Conservation (phyloP, 2,113 vertebrate genomes). For the Phocoena phocoena region DNA sequence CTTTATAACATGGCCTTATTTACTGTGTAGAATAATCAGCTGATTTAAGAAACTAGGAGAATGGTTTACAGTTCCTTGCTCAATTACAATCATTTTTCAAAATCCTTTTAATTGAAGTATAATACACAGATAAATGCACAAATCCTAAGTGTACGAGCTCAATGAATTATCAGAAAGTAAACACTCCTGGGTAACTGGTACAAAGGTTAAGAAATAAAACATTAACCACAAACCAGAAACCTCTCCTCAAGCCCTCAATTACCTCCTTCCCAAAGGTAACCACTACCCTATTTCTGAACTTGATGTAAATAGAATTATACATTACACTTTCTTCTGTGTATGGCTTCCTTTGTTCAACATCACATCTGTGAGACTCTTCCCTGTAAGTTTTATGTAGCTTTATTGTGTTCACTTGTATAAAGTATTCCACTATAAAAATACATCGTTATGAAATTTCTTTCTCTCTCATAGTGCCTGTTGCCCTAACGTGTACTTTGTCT, state of each 20-base stretch:
- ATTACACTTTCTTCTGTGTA: background rate
- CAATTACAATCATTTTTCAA: background rate
- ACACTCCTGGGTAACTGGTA: background rate
- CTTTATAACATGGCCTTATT: background rate
- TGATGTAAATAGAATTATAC: background rate
- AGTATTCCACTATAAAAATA: constrained; percentile 7
- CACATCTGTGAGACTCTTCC: background rate
- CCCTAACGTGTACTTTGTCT: background rate
- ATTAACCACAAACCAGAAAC: background rate
- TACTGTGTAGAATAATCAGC: background rate
- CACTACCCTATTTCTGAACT: constrained; percentile 13
- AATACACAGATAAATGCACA: background rate
- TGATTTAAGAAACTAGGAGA: background rate
- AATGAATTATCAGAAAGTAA: constrained; percentile 30
- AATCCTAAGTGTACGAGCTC: background rate
- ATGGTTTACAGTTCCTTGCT: background rate
- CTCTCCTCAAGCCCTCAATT: background rate
- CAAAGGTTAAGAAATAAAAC: background rate
- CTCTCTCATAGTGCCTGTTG: background rate
- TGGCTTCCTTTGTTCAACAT: background rate
- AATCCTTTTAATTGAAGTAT: background rate
- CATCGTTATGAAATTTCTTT: background rate
- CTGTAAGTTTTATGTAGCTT: background rate
- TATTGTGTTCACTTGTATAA: background rate
- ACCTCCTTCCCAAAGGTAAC: background rate